phyloP scores from a whole-genome alignment of 2,888 invertebrate genomes.

The Capitulum mitella region DNA sequence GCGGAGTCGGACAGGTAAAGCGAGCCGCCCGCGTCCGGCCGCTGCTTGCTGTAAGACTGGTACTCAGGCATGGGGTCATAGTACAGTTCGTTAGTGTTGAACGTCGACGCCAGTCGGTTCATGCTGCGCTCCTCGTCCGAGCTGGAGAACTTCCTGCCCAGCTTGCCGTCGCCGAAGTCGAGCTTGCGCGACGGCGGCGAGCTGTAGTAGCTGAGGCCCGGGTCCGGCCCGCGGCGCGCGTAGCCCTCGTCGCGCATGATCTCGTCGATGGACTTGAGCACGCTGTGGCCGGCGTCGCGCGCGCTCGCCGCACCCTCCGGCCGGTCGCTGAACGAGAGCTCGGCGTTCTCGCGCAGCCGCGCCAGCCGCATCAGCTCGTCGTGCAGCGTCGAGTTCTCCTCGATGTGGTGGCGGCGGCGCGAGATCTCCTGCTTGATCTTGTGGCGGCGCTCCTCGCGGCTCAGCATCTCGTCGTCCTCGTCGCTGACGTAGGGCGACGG shows the following conservation, averaged over 20 bases:
- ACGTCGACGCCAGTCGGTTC: constrained; percentile 47
- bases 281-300: constrained; percentile 38
- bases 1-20: background rate
- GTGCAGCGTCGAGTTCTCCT: constrained; percentile 51
- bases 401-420: constrained; percentile 53
- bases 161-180: constrained; percentile 31
- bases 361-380: constrained; percentile 48
- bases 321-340: constrained; percentile 38
- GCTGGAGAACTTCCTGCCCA: constrained; percentile 36
- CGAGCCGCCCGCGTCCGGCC: background rate
- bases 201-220: constrained; percentile 37
- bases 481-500: constrained; percentile 49
- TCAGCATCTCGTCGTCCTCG: constrained; percentile 45
- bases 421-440: constrained; percentile 56
- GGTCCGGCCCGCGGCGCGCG: constrained; percentile 33
- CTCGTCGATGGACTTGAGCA: constrained; percentile 47
- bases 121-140: constrained; percentile 47
- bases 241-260: constrained; percentile 37
- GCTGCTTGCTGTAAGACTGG: background rate
- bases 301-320: constrained; percentile 29
- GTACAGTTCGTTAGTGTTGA: constrained; percentile 45
- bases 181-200: constrained; percentile 31
- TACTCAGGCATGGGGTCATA: constrained; percentile 13
- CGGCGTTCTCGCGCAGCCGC: constrained; percentile 44
- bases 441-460: constrained; percentile 52